Percentiles rank a stretch among this genome's conserved stretches.
Evolutionary conservation across 2,888 invertebrate species (phyloP).

Genomic region (Ormia ochracea): DNA sequence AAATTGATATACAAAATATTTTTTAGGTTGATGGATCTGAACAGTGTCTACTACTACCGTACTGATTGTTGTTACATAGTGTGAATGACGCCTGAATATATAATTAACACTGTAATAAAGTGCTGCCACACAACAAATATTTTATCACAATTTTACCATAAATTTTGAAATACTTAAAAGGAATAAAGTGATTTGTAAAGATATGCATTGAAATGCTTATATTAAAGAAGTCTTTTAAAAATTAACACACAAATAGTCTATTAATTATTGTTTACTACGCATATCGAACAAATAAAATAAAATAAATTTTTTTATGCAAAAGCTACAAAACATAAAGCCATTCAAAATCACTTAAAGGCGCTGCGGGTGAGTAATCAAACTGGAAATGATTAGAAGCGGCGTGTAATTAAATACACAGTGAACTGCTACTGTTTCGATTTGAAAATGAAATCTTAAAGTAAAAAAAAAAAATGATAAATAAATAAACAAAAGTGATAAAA

Average conservation of each 20-base stretch:
- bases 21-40: no score
- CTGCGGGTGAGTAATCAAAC: not conserved
- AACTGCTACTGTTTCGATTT: conserved; percentile 8
- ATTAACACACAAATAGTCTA: not conserved
- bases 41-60: no score
- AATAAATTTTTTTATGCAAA: not conserved
- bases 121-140: no score
- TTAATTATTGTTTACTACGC: not conserved
- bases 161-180: no score
- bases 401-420: not conserved
- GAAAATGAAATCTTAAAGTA: not conserved
- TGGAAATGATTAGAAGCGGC: not conserved
- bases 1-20: no score
- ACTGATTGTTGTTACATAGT: no score
- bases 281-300: not conserved
- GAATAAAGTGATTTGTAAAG: no score
- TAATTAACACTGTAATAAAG: no score
- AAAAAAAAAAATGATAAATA: not conserved
- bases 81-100: no score
- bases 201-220: no score
- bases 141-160: no score
- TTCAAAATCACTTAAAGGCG: conserved; percentile 21
- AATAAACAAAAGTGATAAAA: conserved; percentile 19
- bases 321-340: not conserved
- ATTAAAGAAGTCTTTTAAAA: no score